Evolutionary conservation across 2,888 invertebrate genomes (phyloP), one percentile per base, ranked within the genome.

Genomic region (Choristoneura rosaceana): DNA sequence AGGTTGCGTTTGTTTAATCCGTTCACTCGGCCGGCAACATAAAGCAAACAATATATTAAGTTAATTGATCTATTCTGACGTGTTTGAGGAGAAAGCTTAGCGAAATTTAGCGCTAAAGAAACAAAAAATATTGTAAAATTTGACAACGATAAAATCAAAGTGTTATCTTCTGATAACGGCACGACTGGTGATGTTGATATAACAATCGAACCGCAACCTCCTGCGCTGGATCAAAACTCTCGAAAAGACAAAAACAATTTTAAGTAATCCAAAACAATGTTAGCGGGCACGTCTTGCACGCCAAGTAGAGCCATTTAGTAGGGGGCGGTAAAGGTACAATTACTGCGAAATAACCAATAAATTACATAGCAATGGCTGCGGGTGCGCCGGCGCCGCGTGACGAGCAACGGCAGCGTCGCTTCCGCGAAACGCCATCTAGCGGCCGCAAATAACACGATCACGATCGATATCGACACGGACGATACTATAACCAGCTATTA

Each of bases 381-480:
- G 79, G 78, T 84, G 87, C 84, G 85, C 87, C 79, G 83, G 87
- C 88, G 87, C 89, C 86, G 87, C 91, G 91, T 91, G 90, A 91
- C 86, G 89, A 79, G 79, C 82, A 76, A 78, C 83, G 82, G 79
- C 82, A 76, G 78, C 83, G 82, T 81, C 79, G 87, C 84, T 93
- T 93, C 93, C 89, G 85, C 89, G 93, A 93, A 93, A 83, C 87
- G 84, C 87, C 89, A 89, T 88, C 89, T 83, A 87, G 85, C 82
- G 84, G 85, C 87, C 75, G 88, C 85, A 92, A 92, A 91, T 92
- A 76, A 79, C 75, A 78, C 82, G 84, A 90, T 90, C 92, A 92
- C 91, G 90, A 90, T 85, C 89, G 85, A 90, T 87, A 87, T 87
- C 84, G 73, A 74, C 75, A 75, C 69, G 69, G 71, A 70, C 69